These are phyloP conservation scores for human DNA, from an alignment of 2,113 vertebrate species.

Conservation along the genomic window DNA sequence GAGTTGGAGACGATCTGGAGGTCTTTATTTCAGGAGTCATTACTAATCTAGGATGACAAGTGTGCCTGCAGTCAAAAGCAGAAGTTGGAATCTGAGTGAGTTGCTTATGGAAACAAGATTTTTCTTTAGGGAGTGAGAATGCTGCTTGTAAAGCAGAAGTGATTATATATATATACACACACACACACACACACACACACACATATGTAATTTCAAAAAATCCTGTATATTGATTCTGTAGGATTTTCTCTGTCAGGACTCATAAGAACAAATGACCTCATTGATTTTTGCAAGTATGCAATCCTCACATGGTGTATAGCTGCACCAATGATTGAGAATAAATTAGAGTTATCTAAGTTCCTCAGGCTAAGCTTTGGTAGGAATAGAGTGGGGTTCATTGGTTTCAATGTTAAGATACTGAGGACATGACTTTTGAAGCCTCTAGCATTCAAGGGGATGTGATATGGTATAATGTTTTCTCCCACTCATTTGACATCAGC, in stretches of 20 bases:
- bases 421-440: background rate
- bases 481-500: background rate
- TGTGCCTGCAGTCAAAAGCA: slow-evolving; percentile 4
- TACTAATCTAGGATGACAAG: slow-evolving; percentile 2
- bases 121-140: background rate
- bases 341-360: slow-evolving; percentile 64
- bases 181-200: background rate
- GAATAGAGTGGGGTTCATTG: slow-evolving; percentile 13
- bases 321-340: slow-evolving; percentile 64
- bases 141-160: slow-evolving; percentile 19
- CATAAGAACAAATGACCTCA: slow-evolving; percentile 73
- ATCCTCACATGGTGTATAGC: slow-evolving; percentile 48
- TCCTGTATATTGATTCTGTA: slow-evolving; percentile 69
- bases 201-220: background rate
- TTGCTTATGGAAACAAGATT: background rate
- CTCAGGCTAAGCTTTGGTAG: slow-evolving; percentile 46
- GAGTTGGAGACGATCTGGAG: background rate
- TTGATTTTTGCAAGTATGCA: slow-evolving; percentile 69
- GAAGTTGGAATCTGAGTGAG: slow-evolving; percentile 5
- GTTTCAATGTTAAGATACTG: slow-evolving; percentile 7
- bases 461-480: background rate
- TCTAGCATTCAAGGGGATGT: background rate
- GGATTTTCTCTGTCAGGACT: slow-evolving; percentile 63
- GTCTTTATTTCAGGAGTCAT: slow-evolving; percentile 15
- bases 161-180: background rate